Conservation (phyloP, 2,797 vertebrate species). For the Remorina albescens region DNA sequence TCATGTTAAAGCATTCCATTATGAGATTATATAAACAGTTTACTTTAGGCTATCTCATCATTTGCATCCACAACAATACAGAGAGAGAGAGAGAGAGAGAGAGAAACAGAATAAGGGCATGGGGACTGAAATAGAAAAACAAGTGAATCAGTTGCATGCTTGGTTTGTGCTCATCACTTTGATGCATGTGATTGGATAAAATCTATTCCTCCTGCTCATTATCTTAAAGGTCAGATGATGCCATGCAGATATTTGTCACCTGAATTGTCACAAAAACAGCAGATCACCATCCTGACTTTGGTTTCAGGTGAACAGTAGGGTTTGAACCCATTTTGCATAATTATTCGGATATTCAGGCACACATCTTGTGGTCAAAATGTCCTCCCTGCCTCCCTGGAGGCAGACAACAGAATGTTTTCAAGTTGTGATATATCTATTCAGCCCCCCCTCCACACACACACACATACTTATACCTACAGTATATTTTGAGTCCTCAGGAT, state of each 20-base stretch:
- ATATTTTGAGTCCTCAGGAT: too few relatives aligned
- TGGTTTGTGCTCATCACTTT: slow-evolving; percentile 69
- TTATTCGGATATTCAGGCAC: slow-evolving; percentile 48
- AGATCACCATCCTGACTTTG: slow-evolving; percentile 39
- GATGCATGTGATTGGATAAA: slow-evolving; percentile 50
- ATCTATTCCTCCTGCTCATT: slow-evolving; percentile 40
- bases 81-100: slow-evolving; percentile 34
- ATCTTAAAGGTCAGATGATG: slow-evolving; percentile 52
- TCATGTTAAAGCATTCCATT: slow-evolving; percentile 79
- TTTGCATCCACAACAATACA: slow-evolving; percentile 70
- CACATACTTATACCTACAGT: too few relatives aligned
- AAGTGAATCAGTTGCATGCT: slow-evolving; percentile 72
- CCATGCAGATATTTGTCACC: slow-evolving; percentile 30
- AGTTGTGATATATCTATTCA: too few relatives aligned
- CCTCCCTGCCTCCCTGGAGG: background rate
- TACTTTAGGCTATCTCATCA: slow-evolving; percentile 56
- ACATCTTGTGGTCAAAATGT: slow-evolving; percentile 12
- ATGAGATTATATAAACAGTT: slow-evolving; percentile 59
- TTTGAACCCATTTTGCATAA: slow-evolving; percentile 59
- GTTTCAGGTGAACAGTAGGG: slow-evolving; percentile 28
- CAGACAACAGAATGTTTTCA: slow-evolving; percentile 5
- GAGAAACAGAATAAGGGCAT: slow-evolving; percentile 40
- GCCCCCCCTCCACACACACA: too few relatives aligned
- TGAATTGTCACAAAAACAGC: slow-evolving; percentile 18
- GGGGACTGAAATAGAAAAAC: slow-evolving; percentile 55